These are phyloP conservation scores for Sphaerophoria taeniata DNA, from an alignment of 2,888 invertebrate species.

Conservation along the genomic window DNA sequence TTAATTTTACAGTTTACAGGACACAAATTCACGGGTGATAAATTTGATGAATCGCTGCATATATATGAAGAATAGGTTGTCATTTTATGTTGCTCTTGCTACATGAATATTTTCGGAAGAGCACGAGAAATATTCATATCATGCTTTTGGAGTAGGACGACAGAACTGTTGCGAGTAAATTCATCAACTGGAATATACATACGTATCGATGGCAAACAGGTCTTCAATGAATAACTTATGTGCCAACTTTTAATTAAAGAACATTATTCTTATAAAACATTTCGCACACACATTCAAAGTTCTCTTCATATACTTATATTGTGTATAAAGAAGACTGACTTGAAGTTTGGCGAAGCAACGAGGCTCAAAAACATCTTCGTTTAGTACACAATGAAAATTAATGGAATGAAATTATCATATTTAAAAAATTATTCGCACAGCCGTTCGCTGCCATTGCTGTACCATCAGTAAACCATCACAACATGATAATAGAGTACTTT, in stretches of 20 bases:
- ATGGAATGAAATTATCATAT: slow-evolving; percentile 50
- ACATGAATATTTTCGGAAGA: too few relatives aligned
- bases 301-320: neutral
- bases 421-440: slow-evolving; percentile 26
- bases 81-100: too few relatives aligned
- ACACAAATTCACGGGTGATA: slow-evolving; percentile 25
- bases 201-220: slow-evolving; percentile 36
- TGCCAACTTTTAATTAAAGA: slow-evolving; percentile 73
- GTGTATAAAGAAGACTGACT: neutral
- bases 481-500: slow-evolving; percentile 45
- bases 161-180: neutral
- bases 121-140: too few relatives aligned
- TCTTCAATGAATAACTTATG: slow-evolving; percentile 55
- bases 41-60: too few relatives aligned
- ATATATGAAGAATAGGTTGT: too few relatives aligned
- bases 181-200: slow-evolving; percentile 13
- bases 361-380: slow-evolving; percentile 26
- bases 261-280: slow-evolving; percentile 72
- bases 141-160: slow-evolving; percentile 7
- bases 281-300: slow-evolving; percentile 49
- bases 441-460: neutral
- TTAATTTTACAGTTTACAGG: neutral
- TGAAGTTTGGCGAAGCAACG: neutral
- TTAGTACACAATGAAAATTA: slow-evolving; percentile 35
- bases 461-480: slow-evolving; percentile 37